Base-by-base conservation (phyloP, 2,113 vertebrate genomes). In the Abramis brama region DNA sequence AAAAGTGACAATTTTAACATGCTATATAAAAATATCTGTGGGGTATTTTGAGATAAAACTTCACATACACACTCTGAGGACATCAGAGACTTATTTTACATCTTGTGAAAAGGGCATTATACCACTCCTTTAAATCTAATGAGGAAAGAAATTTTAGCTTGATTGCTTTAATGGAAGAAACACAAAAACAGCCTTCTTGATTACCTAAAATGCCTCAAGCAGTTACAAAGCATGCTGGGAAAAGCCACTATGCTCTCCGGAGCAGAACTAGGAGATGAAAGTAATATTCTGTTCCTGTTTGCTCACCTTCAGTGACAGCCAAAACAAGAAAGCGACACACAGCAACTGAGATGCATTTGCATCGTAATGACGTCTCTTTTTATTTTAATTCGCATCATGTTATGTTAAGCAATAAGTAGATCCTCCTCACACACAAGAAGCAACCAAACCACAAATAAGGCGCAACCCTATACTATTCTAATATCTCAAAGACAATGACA, bases 201-300 rank as follows among this genome's bases (percentile, higher is more conserved):
- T 73, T 50, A 73, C 50, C 21, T 43, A 71, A 36, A 73, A 71
- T 19, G 66, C 81, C 81, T 73, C 30, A 83, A 73, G 82, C 66
- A 11, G 66, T 59, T 25, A 59, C 30, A 83, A 73, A 33, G 68
- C 82, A 83, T 83, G 68, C 47, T 73, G 82, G 68, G 66, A 83
- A 70, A 83, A 83, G 45, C 60, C 60, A 81, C 60, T 66, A 27
- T 66, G 79, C 25, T 68, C 45, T 82, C 1, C 27, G 0, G 79
- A 70, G 66, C 82, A 83, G 82, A 83, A 83, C 81, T 33, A 73
- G 81, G 81, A 83, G 80, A 10, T n/a, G 66, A 83, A 73, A 83
- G 81, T 68, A 43, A 83, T 57, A 83, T 57, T 83, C 66, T 83
- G 81, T 83, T 55, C 81, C 64, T 57, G 81, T 83, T 73, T 83